Evolutionary conservation across 1,140 invertebrate genomes (phyloP), one percentile per base, ranked within the genome.

Genomic region (Drosophila bocki): DNA sequence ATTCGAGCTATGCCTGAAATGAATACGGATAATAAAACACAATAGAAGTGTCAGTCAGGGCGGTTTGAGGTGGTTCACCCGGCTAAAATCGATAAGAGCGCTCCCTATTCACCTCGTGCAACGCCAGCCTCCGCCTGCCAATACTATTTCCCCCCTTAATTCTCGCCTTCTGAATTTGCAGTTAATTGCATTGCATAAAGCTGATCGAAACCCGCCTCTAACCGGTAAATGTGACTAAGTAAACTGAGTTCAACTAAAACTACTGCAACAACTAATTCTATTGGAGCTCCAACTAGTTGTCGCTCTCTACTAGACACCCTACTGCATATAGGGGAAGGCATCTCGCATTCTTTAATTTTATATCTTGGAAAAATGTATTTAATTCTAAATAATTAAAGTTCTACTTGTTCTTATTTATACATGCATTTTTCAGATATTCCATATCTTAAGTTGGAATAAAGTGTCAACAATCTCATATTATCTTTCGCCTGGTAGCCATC

Each of bases 151-250:
- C 19, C 32, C 53, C 47, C 47, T 19, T 11, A 35, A 7, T 33
- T 17, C 42, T 51, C 48, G 17, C 32, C 54, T 33, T 19, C 41
- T n/a, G 15, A 26, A 39, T 74, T 65, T 51, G 33, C 48, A 68
- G 32, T 59, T 78, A 80, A 87, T 77, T 83, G 68, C 67, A 85
- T 60, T 85, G 78, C 78, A 72, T 51, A 61, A 48, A 77, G 62
- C 45, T 63, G 42, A 29, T 15, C 75, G 39, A 75, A 80, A 77
- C 61, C 62, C 35, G 76, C 80, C 70, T 79, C 45, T 71, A 77
- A 69, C 82, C 65, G 51, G 64, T 75, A 75, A 82, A 63, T 33
- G 48, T 42, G 60, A 64, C 44, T 75, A 57, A 57, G 58, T 79
- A 75, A 59, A 26, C 62, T 75, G 59, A 81, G 75, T 54, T 50